Conservation (phyloP, 1,140 invertebrate genomes). For the Drosophila arizonae region DNA sequence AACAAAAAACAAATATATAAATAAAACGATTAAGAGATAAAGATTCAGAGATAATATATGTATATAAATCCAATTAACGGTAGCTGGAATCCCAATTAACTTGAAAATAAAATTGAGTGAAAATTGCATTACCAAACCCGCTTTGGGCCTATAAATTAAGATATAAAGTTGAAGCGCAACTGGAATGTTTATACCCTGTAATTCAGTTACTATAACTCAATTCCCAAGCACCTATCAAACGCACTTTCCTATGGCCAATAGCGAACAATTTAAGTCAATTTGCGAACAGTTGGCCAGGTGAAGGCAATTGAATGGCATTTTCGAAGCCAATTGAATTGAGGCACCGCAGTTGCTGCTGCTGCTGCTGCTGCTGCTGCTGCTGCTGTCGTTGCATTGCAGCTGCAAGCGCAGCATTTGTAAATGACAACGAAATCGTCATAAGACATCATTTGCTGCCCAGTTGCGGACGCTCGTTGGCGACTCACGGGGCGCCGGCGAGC, state of each 20-base stretch:
- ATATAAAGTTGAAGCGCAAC: not conserved
- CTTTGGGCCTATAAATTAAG: too few relatives aligned
- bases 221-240: not conserved
- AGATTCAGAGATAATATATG: too few relatives aligned
- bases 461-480: constrained; percentile 24
- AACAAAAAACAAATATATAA: too few relatives aligned
- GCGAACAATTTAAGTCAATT: not conserved
- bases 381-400: not conserved
- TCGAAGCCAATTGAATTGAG: constrained; percentile 43
- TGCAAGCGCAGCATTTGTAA: constrained; percentile 49
- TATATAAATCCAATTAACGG: too few relatives aligned
- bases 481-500: constrained; percentile 22
- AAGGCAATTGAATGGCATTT: constrained; percentile 44
- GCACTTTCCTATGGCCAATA: not conserved
- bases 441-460: constrained; percentile 47
- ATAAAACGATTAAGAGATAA: too few relatives aligned
- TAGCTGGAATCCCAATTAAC: too few relatives aligned
- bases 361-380: not conserved
- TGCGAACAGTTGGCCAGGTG: constrained; percentile 7
- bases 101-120: not conserved
- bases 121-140: not conserved
- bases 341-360: not conserved
- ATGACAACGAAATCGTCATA: constrained; percentile 63
- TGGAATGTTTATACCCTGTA: not conserved
- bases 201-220: not conserved